These are phyloP conservation scores for Mesocentrotus franciscanus DNA, from an alignment of 53 echinoderm and acorn worm species.

Conservation along the genomic window DNA sequence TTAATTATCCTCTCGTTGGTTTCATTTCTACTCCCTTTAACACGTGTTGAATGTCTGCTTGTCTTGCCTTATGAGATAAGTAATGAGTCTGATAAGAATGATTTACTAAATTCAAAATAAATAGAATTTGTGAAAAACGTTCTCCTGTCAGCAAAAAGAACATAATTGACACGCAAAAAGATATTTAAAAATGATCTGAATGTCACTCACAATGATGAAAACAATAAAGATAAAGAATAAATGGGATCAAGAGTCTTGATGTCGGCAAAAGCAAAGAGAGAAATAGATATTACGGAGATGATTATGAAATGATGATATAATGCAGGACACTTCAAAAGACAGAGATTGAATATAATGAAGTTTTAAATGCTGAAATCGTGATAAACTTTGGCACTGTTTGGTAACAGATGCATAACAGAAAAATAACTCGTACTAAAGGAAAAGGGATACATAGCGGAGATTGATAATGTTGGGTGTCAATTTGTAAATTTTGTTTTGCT, in stretches of 20 bases:
- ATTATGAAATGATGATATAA: slow-evolving; percentile 4
- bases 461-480: not conserved
- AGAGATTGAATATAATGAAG: not conserved
- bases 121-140: not conserved
- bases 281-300: not conserved
- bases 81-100: slow-evolving; percentile 3
- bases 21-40: not conserved
- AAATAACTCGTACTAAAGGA: not conserved
- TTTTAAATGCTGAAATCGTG: not conserved
- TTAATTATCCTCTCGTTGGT: not conserved
- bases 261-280: not conserved
- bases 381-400: not conserved
- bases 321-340: not conserved
- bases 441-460: not conserved
- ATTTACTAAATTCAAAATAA: slow-evolving; percentile 13
- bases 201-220: not conserved
- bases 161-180: not conserved
- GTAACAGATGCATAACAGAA: not conserved
- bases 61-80: not conserved
- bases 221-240: not conserved
- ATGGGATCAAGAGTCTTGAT: not conserved
- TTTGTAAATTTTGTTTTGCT: too few species aligned
- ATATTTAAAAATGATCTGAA: not conserved
- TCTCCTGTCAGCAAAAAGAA: not conserved
- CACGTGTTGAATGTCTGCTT: not conserved